Base-by-base conservation (phyloP, 2,888 invertebrate genomes). In the Dermolepida albohirtum region DNA sequence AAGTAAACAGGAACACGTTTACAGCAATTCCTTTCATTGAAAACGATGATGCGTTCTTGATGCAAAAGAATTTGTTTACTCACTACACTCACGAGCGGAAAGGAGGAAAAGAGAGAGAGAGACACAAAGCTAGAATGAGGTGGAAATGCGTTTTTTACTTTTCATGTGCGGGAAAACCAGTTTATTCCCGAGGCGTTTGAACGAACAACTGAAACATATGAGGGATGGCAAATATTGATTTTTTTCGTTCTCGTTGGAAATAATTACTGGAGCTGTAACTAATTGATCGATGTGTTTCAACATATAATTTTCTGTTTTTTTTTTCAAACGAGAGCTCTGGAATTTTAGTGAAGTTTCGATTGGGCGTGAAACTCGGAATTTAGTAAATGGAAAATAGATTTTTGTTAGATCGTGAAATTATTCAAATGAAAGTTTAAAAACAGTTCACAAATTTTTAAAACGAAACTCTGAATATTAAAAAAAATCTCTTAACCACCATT, bases 1-100 rank as follows among this genome's bases (percentile, higher is more conserved):
- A 74, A 75, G 75, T 75, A 75, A 74, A 75, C 74, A 75, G 70
- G 73, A 68, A 73, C 73, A 74, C 73, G 72, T 70, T 74, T 75
- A 69, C 63, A 71, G 64, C 69, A 67, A 68, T 70, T 72, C 64
- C 71, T 71, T 73, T 72, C 70, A 71, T 69, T 70, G 68, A 68
- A 50, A 64, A 68, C 43, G 44, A 11, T 54, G 67, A 68, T 54
- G 64, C 47, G 54, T 64, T 64, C 43, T 44, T 29, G 59, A 59
- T 59, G 59, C 59, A 44, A 44, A 44, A 29, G 47, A 59, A 59
- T 29, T 59, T 59, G 59, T 59, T 59, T 44, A 59, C 29, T 44
- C 59, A 44, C 29, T 44, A 29, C 47, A 10, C 22, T 29, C 27
- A 14, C 29, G 29, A 39, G 39, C 14, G 39, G 8, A 7, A 54